These are phyloP conservation scores for Rutilus rutilus DNA, from an alignment of 2,113 vertebrate genomes.

Conservation along the genomic window DNA sequence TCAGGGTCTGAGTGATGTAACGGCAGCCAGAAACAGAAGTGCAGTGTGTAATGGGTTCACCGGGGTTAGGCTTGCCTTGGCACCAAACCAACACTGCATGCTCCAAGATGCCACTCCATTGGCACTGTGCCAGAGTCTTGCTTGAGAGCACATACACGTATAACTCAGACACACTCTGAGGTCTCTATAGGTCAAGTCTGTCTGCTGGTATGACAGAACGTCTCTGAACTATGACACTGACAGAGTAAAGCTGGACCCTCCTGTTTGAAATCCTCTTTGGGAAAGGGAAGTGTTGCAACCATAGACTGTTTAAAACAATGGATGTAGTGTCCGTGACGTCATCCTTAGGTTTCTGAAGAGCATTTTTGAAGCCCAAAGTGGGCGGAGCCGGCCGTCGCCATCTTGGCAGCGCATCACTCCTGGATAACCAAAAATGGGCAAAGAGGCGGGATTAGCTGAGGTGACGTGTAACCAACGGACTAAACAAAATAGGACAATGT, in stretches of 20 bases:
- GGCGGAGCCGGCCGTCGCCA: too few species aligned
- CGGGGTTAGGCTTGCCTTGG: slow-evolving; percentile 47
- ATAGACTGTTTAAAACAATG: too few species aligned
- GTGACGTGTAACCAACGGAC: too few species aligned
- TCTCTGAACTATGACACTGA: neutral
- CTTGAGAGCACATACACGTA: neutral
- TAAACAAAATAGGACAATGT: too few species aligned
- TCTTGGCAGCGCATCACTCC: too few species aligned
- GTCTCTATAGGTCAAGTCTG: neutral
- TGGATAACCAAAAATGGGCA: too few species aligned
- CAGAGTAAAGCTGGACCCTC: neutral
- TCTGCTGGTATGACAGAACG: neutral
- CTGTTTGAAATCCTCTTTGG: neutral
- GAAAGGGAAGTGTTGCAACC: neutral
- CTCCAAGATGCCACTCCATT: neutral
- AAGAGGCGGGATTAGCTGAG: too few species aligned
- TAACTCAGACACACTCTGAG: neutral
- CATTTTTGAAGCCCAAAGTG: too few species aligned
- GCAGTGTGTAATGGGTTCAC: slow-evolving; percentile 42
- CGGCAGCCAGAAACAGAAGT: slow-evolving; percentile 39
- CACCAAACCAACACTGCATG: slow-evolving; percentile 2
- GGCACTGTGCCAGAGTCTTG: neutral
- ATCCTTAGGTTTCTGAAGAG: too few species aligned
- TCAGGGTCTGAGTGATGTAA: slow-evolving; percentile 14
- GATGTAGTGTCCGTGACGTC: too few species aligned